A percentile compares a stretch with the other conserved stretches of the same genome.
Evolutionary conservation across 2,888 invertebrate species (phyloP).

Genomic region (Nipponacmea schrenckii): DNA sequence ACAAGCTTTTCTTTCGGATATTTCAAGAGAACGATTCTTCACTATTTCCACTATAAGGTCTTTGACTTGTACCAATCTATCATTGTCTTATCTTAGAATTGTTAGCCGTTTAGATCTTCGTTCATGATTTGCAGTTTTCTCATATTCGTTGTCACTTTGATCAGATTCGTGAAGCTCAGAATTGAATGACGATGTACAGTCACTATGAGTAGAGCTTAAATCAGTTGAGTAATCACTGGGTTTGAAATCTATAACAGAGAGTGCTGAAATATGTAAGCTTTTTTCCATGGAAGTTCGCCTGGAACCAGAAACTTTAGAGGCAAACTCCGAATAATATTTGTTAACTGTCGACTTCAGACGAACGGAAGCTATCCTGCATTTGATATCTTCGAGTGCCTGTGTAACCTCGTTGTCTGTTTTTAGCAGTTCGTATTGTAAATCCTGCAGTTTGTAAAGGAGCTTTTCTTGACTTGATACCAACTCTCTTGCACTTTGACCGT

Average conservation of each 20-base stretch:
- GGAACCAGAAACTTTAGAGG: not conserved
- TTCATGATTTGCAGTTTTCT: no score
- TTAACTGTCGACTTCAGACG: not conserved
- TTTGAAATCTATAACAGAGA: not conserved
- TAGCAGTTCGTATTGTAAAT: constrained; percentile 20
- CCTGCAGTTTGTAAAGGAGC: constrained; percentile 20
- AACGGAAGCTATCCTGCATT: not conserved
- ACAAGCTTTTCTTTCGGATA: no score
- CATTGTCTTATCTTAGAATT: no score
- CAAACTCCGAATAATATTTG: not conserved
- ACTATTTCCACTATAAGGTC: no score
- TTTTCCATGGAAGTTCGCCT: not conserved
- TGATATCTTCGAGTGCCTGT: constrained; percentile 21
- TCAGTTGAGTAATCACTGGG: not conserved
- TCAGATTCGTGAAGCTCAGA: not conserved
- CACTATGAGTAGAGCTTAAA: not conserved
- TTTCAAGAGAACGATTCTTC: no score
- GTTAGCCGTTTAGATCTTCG: no score
- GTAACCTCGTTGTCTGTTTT: constrained; percentile 26
- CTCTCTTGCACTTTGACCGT: constrained; percentile 12
- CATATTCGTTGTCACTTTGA: no score
- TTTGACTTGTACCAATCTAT: no score
- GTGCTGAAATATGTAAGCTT: not conserved
- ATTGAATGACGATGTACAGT: not conserved
- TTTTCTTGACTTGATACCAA: constrained; percentile 24